phyloP scores from a whole-genome alignment of 2,888 invertebrate species.

The Schizaphis graminum region DNA sequence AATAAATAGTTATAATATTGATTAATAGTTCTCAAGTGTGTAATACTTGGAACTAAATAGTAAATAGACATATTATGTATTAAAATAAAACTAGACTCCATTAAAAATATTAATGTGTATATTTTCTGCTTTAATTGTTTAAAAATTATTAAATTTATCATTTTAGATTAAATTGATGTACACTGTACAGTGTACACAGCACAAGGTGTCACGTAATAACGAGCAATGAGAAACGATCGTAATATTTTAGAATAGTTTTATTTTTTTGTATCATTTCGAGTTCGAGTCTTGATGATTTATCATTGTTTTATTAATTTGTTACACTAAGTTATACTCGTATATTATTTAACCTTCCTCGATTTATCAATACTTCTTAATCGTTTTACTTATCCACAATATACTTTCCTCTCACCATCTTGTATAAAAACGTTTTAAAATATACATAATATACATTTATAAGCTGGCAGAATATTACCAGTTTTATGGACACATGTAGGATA shows the following conservation, averaged over 20 bases:
- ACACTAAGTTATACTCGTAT: not conserved
- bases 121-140: constrained; percentile 32
- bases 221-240: not conserved
- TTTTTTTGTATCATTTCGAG: not conserved
- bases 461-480: not conserved
- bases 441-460: not conserved
- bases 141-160: constrained; percentile 14
- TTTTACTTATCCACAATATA: constrained; percentile 16
- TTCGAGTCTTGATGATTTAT: not conserved
- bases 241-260: not conserved
- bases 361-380: constrained; percentile 22
- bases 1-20: not conserved
- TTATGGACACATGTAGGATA: not conserved
- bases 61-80: not conserved
- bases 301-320: constrained; percentile 5
- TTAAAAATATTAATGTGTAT: not conserved
- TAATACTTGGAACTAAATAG: not conserved
- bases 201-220: not conserved
- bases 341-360: constrained; percentile 33
- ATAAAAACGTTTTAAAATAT: not conserved
- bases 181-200: not conserved
- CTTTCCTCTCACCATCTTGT: constrained; percentile 34
- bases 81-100: not conserved
- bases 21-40: not conserved
- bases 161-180: constrained; percentile 12